These are phyloP conservation scores for Coreoperca whiteheadi DNA, from an alignment of 2,113 vertebrate species.

Conservation along the genomic window DNA sequence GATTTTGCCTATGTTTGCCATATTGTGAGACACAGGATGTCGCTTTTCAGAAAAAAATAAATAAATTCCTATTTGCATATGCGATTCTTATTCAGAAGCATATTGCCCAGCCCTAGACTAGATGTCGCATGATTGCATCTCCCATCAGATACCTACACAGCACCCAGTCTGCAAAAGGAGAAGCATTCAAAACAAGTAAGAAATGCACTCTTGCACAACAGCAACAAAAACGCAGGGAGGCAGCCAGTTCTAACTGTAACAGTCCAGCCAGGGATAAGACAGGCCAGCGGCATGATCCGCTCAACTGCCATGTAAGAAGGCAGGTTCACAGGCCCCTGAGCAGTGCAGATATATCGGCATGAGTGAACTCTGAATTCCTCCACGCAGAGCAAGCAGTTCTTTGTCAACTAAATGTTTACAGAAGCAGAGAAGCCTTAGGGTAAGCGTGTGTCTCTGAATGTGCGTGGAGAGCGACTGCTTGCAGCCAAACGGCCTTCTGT, in stretches of 20 bases:
- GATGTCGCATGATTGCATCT: neutral
- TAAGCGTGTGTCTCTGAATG: neutral
- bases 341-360: neutral
- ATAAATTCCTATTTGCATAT: too few relatives aligned
- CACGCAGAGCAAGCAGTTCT: neutral
- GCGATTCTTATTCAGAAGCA: neutral
- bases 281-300: neutral
- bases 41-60: too few relatives aligned
- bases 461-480: neutral
- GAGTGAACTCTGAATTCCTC: neutral
- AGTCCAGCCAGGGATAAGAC: neutral
- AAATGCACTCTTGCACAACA: neutral
- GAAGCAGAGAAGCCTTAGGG: neutral
- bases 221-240: neutral
- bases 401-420: constrained; percentile 46
- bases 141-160: neutral
- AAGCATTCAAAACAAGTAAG: neutral
- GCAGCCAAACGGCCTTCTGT: constrained; percentile 33
- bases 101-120: neutral
- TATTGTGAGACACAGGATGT: neutral
- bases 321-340: neutral
- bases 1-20: neutral
- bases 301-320: neutral
- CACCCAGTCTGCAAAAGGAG: neutral
- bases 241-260: neutral